Evolutionary conservation across 2,797 vertebrate genomes (phyloP), one percentile per base, ranked within the genome.

Genomic region (Kryptopterus vitreolus): DNA sequence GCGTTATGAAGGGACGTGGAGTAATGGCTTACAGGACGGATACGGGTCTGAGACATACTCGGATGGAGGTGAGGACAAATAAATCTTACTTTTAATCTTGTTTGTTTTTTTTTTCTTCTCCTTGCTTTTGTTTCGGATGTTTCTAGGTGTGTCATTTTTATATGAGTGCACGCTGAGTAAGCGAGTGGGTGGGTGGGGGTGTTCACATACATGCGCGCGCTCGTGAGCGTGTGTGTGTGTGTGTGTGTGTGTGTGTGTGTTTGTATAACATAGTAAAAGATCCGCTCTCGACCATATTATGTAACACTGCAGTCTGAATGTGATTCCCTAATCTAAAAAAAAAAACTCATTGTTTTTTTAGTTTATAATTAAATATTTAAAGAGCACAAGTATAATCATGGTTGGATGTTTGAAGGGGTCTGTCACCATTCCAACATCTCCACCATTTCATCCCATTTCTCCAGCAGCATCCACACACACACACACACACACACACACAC

Each of bases 31-130:
- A 84, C 97, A 99, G 94, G 97, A 99, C 87, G 97, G 97, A 87
- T 99, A 99, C 31, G 97, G 97, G 82, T 97, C 96, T 0, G 97
- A 99, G 91, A 99, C 97, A 81, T 99, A 99, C 93, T 97, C 96
- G 0, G 97, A 98, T 86, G 97, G 96, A 96, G 97, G 97, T 98
- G 92, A 94, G 95, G 50, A 59, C 26, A 58, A 8, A 22, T n/a
- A 48, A 68, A 33, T 20, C 15, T 11, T 26, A 26, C 3, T 26
- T 24, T 48, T 75, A 46, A n/a, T n/a, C n/a, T n/a, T n/a, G n/a
- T 43, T 1, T 43, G 10, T 43, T 43, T 43, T 43, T 59, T 46
- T 48, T n/a, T n/a, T n/a, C n/a, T n/a, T n/a, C n/a, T n/a, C n/a
- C 10, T 61, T 0, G 16, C 5, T 31, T 22, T 5, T 33, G 11